Conservation (phyloP, 2,113 vertebrate genomes). For the Corynorhinus townsendii region DNA sequence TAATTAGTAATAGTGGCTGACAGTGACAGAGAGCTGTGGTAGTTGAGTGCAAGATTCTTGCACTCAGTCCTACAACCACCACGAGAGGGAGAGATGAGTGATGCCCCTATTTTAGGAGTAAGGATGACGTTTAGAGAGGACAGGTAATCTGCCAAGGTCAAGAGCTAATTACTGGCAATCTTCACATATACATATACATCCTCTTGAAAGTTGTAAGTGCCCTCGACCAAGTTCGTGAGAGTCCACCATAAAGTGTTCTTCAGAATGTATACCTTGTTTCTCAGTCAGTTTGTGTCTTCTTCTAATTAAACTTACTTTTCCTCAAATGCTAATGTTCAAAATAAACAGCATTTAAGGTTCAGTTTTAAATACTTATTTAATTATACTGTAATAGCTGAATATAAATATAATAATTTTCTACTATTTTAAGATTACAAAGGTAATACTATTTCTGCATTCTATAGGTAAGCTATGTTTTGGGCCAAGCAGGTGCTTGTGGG, state of each 20-base stretch:
- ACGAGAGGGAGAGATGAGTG: neutral
- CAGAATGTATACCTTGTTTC: neutral
- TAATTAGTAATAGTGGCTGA: neutral
- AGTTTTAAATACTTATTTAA: neutral
- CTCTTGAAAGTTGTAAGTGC: neutral
- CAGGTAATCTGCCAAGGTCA: neutral
- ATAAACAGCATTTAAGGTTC: neutral
- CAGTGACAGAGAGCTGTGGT: neutral
- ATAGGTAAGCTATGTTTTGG: neutral
- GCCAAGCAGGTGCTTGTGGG: neutral
- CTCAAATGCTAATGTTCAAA: neutral
- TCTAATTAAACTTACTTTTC: neutral
- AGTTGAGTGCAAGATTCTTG: too few species aligned
- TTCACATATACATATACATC: accelerated
- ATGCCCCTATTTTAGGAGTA: neutral
- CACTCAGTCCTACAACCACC: neutral
- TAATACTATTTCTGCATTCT: neutral
- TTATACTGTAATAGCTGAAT: neutral
- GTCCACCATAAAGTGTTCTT: neutral
- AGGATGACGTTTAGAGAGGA: neutral
- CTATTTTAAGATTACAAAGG: neutral
- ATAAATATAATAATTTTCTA: neutral
- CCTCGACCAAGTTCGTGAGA: neutral
- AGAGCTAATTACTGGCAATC: neutral
- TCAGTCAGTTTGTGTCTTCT: neutral